Conservation (phyloP, 2,888 invertebrate species). For the Hymenopus coronatus region DNA sequence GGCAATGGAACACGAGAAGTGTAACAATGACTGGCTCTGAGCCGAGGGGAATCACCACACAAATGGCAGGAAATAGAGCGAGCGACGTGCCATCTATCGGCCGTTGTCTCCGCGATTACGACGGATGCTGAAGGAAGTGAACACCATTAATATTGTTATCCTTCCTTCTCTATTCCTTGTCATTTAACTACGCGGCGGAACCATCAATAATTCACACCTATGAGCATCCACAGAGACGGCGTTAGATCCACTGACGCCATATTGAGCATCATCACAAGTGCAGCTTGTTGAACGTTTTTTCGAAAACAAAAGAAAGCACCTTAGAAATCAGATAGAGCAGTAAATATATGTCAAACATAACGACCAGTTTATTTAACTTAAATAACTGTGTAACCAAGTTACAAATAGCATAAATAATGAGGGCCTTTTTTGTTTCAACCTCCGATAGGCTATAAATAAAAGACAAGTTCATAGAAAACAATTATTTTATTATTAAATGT, state of each 20-base stretch:
- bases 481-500: too few species aligned
- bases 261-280: background rate
- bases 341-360: too few species aligned
- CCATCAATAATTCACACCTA: constrained; percentile 21
- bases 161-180: constrained; percentile 14
- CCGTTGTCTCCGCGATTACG: background rate
- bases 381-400: too few species aligned
- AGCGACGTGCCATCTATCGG: constrained; percentile 14
- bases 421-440: too few species aligned
- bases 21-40: background rate
- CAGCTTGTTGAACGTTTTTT: background rate
- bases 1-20: background rate
- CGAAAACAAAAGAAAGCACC: background rate
- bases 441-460: too few species aligned
- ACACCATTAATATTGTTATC: constrained; percentile 18
- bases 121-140: constrained; percentile 18
- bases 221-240: background rate
- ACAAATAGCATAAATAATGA: too few species aligned
- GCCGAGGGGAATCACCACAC: background rate
- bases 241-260: background rate
- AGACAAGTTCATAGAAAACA: too few species aligned
- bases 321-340: too few species aligned
- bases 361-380: too few species aligned
- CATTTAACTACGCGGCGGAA: constrained; percentile 6
- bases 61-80: constrained; percentile 18